phyloP scores from a whole-genome alignment of 1,140 invertebrate species.

The Euura lappo region DNA sequence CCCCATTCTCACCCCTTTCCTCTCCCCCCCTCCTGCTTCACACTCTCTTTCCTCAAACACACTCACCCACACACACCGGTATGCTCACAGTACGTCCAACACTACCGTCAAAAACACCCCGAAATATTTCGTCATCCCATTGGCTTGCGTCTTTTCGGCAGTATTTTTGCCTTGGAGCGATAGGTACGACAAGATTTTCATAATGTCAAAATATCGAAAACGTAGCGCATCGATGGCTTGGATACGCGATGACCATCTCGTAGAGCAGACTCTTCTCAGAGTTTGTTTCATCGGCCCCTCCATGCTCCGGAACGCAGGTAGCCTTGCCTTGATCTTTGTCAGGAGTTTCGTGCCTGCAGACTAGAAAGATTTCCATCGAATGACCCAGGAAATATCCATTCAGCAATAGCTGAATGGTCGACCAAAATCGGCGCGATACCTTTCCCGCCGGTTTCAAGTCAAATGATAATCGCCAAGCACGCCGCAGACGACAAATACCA shows the following conservation, averaged over 20 bases:
- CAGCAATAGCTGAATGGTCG: conserved; percentile 38
- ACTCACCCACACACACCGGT: too few species aligned
- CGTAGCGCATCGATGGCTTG: neutral
- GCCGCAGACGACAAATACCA: conserved; percentile 49
- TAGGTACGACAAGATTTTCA: conserved; percentile 1
- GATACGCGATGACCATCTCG: neutral
- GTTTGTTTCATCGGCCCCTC: neutral
- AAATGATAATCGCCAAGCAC: conserved; percentile 47
- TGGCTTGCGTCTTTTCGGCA: neutral
- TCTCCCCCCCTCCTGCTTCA: too few species aligned
- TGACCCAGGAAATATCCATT: conserved; percentile 44
- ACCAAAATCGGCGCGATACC: conserved; percentile 34
- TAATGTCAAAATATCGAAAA: neutral
- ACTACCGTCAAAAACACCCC: neutral
- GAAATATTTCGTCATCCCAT: neutral
- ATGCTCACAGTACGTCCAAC: neutral
- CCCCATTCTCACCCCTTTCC: too few species aligned
- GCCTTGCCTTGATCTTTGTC: conserved; percentile 34
- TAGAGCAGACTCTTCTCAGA: neutral
- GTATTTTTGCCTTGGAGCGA: neutral
- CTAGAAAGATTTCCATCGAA: conserved; percentile 31
- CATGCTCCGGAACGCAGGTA: too few species aligned
- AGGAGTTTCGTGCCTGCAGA: conserved; percentile 33
- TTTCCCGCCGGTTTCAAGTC: conserved; percentile 33
- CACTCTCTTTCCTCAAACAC: too few species aligned